Base-by-base conservation (phyloP, 2,113 vertebrate species). In the Platycercus adscitus region DNA sequence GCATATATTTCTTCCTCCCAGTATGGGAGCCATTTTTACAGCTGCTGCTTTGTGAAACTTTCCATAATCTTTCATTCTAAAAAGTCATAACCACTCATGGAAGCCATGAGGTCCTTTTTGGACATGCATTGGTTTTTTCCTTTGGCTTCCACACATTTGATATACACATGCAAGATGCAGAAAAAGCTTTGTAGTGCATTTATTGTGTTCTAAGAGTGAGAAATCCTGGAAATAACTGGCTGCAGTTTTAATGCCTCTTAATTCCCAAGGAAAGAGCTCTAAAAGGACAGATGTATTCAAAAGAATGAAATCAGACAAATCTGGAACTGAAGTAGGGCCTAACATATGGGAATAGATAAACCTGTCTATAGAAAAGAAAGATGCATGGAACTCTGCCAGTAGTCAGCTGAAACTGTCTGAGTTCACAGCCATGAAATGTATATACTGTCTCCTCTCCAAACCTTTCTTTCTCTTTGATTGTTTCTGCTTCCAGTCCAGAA, bases 281-380 rank as follows among this genome's bases (percentile, higher is more conserved):
- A 79, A n/a, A 37, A 70, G 70, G 91, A 84, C 83, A 93, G 63
- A 88, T 92, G 86, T 23, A 56, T 61, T 81, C 46, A 65, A 71
- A 90, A 91, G 77, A 96, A 87, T 65, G 58, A 86, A 88, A 81
- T 26, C 0, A 0, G 49, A 76, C 7, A 11, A 90, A 87, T 80
- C 73, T 91, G 83, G 63, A 95, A 47, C 63, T 82, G 72, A 89
- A 95, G 33, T 23, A 76, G 39, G 16, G 56, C 39, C 61, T 91
- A 89, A 94, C 93, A 91, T 93, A 95, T 70, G 86, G 80, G 52
- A 93, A 65, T 55, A 95, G 86, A 95, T 92, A 95, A 96, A 96
- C 88, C 83, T 94, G 91, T 84, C 93, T 72, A 46, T 90, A 91
- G 88, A 89, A 89, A 95, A 94, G 80, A 93, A 92, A 73, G 44